phyloP scores from a whole-genome alignment of 2,113 vertebrate genomes.

The Gavia stellata region DNA sequence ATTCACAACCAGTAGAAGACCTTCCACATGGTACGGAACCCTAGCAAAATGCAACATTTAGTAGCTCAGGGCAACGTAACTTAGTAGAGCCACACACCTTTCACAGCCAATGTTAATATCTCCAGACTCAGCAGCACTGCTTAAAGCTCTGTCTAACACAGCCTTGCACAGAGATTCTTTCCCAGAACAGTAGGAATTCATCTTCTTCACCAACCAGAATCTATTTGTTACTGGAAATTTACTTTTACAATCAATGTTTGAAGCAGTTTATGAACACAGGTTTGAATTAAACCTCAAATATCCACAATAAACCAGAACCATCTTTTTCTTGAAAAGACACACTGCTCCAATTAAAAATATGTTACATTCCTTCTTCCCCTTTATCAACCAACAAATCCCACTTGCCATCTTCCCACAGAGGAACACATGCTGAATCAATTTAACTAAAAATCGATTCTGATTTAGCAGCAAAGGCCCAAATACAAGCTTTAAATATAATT shows the following conservation, averaged over 20 bases:
- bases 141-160: neutral
- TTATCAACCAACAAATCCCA: neutral
- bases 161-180: neutral
- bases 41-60: neutral
- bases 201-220: neutral
- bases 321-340: neutral
- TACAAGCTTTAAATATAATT: neutral
- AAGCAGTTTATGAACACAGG: neutral
- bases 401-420: neutral
- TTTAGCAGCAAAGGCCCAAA: neutral
- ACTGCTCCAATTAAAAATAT: neutral
- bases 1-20: neutral
- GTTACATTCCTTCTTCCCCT: neutral
- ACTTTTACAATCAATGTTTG: neutral
- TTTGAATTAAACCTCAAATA: neutral
- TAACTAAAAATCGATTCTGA: accelerated
- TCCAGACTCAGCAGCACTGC: neutral
- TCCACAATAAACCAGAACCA: accelerated
- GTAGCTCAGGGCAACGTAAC: neutral
- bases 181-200: neutral
- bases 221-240: neutral
- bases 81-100: neutral
- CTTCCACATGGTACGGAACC: neutral
- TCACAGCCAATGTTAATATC: neutral
- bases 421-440: accelerated